Conservation (phyloP, 2,113 vertebrate species). For the Bubalus kerabau region DNA sequence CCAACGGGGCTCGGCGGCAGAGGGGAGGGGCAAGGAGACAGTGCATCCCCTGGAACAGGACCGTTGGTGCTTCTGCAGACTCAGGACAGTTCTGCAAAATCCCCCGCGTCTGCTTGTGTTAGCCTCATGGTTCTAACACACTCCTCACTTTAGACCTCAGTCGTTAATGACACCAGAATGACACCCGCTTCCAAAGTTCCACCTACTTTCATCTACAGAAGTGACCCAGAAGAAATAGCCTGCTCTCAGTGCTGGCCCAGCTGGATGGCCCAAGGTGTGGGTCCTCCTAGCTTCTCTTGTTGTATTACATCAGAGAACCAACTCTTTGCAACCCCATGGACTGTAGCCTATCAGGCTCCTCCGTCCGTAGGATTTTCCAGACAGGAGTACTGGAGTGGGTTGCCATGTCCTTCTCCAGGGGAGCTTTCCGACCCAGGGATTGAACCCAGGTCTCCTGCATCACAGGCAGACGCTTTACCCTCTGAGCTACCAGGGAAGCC, state of each 20-base stretch:
- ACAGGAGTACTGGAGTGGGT: background rate
- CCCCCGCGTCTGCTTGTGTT: background rate
- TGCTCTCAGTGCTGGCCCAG: no score
- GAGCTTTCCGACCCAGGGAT: background rate
- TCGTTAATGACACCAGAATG: background rate
- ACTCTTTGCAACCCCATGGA: background rate
- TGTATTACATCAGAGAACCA: background rate
- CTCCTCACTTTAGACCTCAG: background rate
- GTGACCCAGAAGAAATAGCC: background rate
- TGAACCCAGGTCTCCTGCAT: background rate
- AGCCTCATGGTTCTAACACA: background rate
- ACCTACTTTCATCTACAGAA: background rate
- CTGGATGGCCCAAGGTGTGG: rapidly evolving
- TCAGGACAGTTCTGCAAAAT: background rate
- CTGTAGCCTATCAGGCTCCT: background rate
- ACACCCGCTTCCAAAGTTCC: background rate
- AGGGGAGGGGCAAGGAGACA: background rate
- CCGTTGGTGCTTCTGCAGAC: rapidly evolving
- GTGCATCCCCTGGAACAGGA: rapidly evolving
- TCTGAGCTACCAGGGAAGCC: background rate
- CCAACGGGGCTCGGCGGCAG: background rate
- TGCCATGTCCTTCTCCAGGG: background rate
- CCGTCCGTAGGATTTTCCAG: background rate
- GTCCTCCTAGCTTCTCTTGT: background rate
- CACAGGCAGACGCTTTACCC: background rate